These are phyloP conservation scores for Phyllostomus hastatus DNA, from an alignment of 2,113 vertebrate genomes.

Conservation along the genomic window DNA sequence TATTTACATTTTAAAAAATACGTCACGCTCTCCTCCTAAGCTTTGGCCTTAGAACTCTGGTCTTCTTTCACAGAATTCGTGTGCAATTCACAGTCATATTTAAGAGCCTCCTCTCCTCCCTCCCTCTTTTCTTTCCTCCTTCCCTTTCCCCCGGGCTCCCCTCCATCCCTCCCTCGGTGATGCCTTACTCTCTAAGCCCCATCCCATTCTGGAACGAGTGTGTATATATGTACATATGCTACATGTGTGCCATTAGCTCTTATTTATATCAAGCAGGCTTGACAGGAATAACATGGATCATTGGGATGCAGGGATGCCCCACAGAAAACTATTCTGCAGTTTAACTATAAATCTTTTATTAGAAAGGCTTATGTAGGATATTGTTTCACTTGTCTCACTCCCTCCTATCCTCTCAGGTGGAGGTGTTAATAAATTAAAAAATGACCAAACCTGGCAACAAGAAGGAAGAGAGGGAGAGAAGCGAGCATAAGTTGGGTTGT, in stretches of 20 bases:
- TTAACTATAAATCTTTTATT: slow-evolving; percentile 15
- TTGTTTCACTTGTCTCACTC: not conserved
- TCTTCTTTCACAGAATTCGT: not conserved
- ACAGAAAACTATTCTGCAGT: not conserved
- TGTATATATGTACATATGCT: not conserved
- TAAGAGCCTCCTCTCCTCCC: not conserved
- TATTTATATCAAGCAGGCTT: not conserved
- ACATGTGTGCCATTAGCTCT: not conserved
- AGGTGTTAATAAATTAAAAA: slow-evolving; percentile 44
- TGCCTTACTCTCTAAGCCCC: not conserved
- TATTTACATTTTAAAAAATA: not conserved
- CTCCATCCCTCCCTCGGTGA: not conserved
- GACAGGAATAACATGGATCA: not conserved
- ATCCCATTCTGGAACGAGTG: not conserved
- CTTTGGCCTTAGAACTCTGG: not conserved
- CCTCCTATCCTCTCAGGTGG: not conserved
- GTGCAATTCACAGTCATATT: not conserved
- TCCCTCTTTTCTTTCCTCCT: not conserved
- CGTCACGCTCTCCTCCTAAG: not conserved
- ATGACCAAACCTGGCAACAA: slow-evolving; percentile 3
- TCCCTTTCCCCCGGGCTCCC: not conserved
- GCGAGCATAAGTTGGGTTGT: slow-evolving; percentile 1
- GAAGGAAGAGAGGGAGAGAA: not conserved
- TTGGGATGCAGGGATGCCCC: not conserved
- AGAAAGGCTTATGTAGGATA: not conserved